phyloP scores from a whole-genome alignment of 2,797 vertebrate genomes.

The Synaphobranchus kaupii region DNA sequence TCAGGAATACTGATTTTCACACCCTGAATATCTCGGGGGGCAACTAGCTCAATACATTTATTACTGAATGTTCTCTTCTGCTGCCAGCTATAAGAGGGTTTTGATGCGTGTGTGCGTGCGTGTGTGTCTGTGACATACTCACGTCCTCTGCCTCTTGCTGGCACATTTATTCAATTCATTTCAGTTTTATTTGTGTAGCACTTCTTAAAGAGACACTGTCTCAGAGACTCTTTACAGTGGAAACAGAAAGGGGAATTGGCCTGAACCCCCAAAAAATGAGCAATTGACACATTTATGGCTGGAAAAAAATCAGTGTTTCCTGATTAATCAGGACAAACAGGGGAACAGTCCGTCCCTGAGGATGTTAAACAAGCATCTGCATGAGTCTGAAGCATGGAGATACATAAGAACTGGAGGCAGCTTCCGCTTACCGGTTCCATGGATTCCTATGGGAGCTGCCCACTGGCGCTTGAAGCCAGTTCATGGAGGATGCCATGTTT shows the following conservation, averaged over 20 bases:
- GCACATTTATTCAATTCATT: conserved; percentile 26
- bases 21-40: background rate
- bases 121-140: no score
- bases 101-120: background rate
- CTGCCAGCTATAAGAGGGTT: background rate
- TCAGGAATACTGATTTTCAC: background rate
- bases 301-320: background rate
- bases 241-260: background rate
- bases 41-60: background rate
- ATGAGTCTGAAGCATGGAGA: no score
- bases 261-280: background rate
- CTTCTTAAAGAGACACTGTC: no score
- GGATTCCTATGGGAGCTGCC: no score
- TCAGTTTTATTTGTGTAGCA: no score
- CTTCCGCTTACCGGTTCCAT: no score
- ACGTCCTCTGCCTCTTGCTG: background rate
- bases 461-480: no score
- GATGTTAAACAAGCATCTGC: no score
- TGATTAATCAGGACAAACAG: background rate
- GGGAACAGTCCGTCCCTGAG: no score
- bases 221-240: no score
- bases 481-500: no score
- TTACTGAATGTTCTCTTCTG: background rate
- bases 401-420: no score
- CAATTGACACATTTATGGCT: background rate